These are phyloP conservation scores for Salvelinus sp. DNA, from an alignment of 2,113 vertebrate species.

Conservation along the genomic window DNA sequence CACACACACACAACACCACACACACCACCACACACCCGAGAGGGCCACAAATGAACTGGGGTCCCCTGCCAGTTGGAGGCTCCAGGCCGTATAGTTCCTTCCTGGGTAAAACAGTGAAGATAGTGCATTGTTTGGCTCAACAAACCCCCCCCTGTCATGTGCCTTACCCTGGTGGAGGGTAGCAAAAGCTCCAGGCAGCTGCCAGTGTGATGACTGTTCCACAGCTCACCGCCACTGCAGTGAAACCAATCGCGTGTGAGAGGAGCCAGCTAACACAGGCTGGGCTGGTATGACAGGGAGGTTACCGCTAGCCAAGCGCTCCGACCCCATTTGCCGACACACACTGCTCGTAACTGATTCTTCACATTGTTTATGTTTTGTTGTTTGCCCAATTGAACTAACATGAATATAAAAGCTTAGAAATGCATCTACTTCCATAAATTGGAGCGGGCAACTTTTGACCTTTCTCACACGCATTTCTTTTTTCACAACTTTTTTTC, in stretches of 20 bases:
- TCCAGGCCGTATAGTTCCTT: neutral
- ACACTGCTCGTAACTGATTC: slow-evolving; percentile 36
- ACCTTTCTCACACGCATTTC: slow-evolving; percentile 46
- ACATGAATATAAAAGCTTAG: slow-evolving; percentile 47
- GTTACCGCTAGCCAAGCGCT: slow-evolving; percentile 25
- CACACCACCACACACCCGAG: neutral
- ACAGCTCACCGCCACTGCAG: slow-evolving; percentile 62
- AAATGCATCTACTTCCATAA: slow-evolving; percentile 17
- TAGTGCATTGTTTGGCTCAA: neutral
- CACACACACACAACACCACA: slow-evolving; percentile 24
- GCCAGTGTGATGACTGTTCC: slow-evolving; percentile 66
- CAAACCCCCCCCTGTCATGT: neutral
- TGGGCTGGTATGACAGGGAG: slow-evolving; percentile 21
- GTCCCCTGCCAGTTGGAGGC: neutral
- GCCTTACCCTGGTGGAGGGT: slow-evolving; percentile 21
- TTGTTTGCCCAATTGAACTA: slow-evolving; percentile 44
- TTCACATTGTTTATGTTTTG: slow-evolving; percentile 50
- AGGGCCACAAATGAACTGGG: neutral
- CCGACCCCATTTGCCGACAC: slow-evolving; percentile 8
- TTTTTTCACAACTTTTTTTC: neutral
- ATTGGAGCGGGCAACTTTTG: slow-evolving; percentile 27
- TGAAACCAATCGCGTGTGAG: slow-evolving; percentile 77
- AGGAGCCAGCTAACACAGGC: slow-evolving; percentile 61
- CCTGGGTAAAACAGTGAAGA: neutral
- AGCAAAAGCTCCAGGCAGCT: slow-evolving; percentile 37